A percentile compares a stretch with the other conserved stretches of the same genome.
Conservation (phyloP, 2,797 vertebrate genomes). For the Esox lucius region DNA sequence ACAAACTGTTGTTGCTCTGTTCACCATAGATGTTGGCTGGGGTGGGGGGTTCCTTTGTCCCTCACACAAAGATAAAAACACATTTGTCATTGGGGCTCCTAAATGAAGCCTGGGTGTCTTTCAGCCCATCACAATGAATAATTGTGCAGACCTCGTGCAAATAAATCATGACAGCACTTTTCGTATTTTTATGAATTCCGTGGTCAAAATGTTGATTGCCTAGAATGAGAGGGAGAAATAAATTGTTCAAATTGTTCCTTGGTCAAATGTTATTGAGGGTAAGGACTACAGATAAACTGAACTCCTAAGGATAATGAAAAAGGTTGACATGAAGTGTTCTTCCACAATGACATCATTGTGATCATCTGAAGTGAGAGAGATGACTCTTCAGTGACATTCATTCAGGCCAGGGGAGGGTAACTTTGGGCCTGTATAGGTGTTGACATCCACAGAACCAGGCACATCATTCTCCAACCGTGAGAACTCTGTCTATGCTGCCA, state of each 20-base stretch:
- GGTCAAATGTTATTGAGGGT: too few species aligned
- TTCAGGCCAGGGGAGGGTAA: constrained; percentile 35
- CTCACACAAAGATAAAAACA: constrained; percentile 62
- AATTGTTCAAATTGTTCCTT: too few species aligned
- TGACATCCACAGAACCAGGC: neutral
- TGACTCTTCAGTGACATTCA: constrained; percentile 33
- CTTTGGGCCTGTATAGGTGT: neutral
- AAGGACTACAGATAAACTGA: too few species aligned
- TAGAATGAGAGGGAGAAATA: too few species aligned
- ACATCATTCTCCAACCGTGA: neutral
- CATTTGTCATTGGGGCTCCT: constrained; percentile 68
- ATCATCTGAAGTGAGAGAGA: constrained; percentile 51
- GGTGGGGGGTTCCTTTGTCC: constrained; percentile 58
- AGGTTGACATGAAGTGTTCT: constrained; percentile 37
- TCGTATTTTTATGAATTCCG: too few species aligned
- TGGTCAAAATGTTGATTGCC: neutral
- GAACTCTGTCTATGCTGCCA: neutral
- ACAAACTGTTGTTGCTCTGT: constrained; percentile 58
- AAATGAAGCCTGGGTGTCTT: constrained; percentile 57
- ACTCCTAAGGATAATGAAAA: too few species aligned
- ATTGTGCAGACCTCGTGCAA: constrained; percentile 49
- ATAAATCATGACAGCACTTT: constrained; percentile 44
- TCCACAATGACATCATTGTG: constrained; percentile 48
- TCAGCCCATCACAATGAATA: constrained; percentile 57
- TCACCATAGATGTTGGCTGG: constrained; percentile 49